phyloP scores from a whole-genome alignment of 2,113 vertebrate species.

The Macrotus californicus region DNA sequence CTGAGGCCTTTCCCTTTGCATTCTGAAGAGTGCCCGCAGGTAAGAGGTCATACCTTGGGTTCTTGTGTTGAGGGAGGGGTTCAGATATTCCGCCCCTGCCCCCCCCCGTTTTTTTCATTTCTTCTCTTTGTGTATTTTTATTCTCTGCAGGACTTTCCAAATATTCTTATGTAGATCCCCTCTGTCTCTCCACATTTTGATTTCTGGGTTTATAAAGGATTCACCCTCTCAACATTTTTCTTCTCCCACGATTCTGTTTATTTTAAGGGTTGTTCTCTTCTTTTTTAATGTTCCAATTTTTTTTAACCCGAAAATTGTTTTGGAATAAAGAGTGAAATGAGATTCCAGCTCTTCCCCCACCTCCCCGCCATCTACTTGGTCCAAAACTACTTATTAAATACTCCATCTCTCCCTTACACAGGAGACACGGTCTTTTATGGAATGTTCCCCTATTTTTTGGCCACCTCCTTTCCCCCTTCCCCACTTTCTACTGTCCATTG shows the following conservation, averaged over 20 bases:
- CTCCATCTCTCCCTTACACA: background rate
- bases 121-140: background rate
- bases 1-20: background rate
- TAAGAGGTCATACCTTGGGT: background rate
- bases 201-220: background rate
- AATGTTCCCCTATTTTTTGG: background rate
- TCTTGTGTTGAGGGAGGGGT: background rate
- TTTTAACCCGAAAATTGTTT: constrained; percentile 18
- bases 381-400: background rate
- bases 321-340: constrained; percentile 29
- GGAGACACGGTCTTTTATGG: background rate
- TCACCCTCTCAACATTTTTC: background rate
- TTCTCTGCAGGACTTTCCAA: background rate
- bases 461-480: background rate
- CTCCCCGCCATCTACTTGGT: background rate
- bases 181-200: background rate
- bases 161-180: background rate
- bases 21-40: background rate
- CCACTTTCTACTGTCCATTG: background rate
- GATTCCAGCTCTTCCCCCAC: background rate
- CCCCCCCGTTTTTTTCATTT: background rate
- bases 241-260: background rate
- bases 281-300: background rate
- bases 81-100: background rate
- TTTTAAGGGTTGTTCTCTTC: background rate